A percentile compares a stretch with the other conserved stretches of the same genome.
Conservation (phyloP, 2,797 vertebrate genomes). For the Epinephelus coioides region DNA sequence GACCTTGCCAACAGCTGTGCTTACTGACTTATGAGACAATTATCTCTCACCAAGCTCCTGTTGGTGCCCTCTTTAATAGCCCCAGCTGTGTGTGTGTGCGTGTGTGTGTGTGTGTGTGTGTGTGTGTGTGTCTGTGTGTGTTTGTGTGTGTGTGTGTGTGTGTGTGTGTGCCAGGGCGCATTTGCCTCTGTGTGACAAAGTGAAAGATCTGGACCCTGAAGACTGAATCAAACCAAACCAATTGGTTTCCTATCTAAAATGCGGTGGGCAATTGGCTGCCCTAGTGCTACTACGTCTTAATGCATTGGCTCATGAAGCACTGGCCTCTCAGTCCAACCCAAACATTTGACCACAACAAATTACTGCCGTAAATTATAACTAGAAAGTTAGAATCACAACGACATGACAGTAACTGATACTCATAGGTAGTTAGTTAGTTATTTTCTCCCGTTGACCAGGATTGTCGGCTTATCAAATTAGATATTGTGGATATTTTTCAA, state of each 20-base stretch:
- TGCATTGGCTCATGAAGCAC: constrained; percentile 19
- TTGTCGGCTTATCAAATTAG: too few relatives aligned
- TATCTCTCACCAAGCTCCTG: constrained; percentile 75
- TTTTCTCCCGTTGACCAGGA: not conserved
- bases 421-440: not conserved
- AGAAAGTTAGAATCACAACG: not conserved
- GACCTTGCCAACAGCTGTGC: constrained; percentile 88
- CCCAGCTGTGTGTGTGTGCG: constrained; percentile 61
- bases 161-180: constrained; percentile 22
- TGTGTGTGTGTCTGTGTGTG: constrained; percentile 35
- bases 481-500: too few relatives aligned
- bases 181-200: constrained; percentile 54
- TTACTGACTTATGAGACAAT: constrained; percentile 87
- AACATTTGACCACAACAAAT: not conserved
- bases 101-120: constrained; percentile 29
- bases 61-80: constrained; percentile 74
- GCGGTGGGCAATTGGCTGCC: constrained; percentile 21
- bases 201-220: constrained; percentile 60
- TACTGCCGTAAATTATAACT: not conserved
- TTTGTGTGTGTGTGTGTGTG: constrained; percentile 35
- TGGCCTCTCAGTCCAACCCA: not conserved
- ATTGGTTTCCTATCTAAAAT: constrained; percentile 56
- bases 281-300: not conserved
- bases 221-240: constrained; percentile 72
- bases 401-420: not conserved